phyloP scores from a whole-genome alignment of 1,140 invertebrate species.

The Lepidotrigona ventralis region DNA sequence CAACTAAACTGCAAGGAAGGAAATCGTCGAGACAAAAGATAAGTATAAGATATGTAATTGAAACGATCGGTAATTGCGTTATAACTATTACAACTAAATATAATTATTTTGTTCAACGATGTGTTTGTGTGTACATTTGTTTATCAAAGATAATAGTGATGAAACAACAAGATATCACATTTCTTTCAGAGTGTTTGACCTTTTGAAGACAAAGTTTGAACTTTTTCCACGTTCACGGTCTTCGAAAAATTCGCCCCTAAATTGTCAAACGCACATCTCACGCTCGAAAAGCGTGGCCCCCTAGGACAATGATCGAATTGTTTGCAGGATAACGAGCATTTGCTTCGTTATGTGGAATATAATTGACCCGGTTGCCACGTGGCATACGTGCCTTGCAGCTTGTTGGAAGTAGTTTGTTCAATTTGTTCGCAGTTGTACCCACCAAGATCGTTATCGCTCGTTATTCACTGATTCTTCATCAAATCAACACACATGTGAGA shows the following conservation, averaged over 20 bases:
- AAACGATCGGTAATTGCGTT: conserved; percentile 32
- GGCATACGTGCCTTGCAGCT: conserved; percentile 53
- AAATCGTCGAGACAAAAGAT: conserved; percentile 19
- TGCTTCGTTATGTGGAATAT: conserved; percentile 57
- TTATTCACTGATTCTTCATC: not conserved
- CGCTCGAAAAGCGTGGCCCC: conserved; percentile 20
- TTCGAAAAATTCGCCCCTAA: not conserved
- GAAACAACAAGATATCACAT: not conserved
- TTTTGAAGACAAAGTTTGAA: not conserved
- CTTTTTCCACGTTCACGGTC: not conserved
- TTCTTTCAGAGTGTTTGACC: not conserved
- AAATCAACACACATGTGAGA: not conserved
- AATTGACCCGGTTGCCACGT: conserved; percentile 58
- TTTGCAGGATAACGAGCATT: conserved; percentile 57
- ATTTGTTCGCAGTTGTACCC: conserved; percentile 23
- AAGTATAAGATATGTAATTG: conserved; percentile 27
- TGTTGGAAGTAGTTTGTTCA: conserved; percentile 19
- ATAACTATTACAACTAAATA: not conserved
- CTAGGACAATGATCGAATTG: conserved; percentile 57
- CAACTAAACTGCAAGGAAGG: not conserved
- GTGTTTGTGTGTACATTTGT: too few relatives aligned
- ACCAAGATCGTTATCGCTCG: conserved; percentile 22
- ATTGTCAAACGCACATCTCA: conserved; percentile 31
- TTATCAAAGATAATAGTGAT: not conserved
- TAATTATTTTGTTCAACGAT: not conserved